Conservation (phyloP, 2,797 vertebrate species). For the Manis crassicaudata region DNA sequence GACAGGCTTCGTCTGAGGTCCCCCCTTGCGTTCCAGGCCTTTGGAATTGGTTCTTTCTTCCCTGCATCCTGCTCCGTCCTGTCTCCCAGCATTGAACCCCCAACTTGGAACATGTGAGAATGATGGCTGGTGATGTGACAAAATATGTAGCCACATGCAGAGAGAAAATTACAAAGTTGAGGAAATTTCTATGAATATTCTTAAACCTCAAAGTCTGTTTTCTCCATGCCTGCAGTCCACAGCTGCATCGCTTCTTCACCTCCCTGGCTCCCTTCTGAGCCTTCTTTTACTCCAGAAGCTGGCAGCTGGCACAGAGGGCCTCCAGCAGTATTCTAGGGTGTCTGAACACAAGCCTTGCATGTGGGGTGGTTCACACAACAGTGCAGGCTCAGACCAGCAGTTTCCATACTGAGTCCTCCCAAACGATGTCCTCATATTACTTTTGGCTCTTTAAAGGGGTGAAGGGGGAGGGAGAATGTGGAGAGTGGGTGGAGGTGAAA, state of each 20-base stretch:
- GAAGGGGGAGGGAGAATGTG: background rate
- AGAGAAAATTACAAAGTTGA: background rate
- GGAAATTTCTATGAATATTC: background rate
- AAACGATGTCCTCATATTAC: background rate
- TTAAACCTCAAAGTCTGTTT: background rate
- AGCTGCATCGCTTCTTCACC: background rate
- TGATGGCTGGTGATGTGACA: background rate
- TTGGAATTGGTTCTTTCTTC: background rate
- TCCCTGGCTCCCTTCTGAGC: background rate
- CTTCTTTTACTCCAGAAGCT: background rate
- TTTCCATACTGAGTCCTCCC: background rate
- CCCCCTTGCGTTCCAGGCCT: background rate
- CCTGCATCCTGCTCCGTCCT: background rate
- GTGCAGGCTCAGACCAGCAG: background rate
- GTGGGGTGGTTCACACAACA: rapidly evolving
- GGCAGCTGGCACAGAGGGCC: background rate
- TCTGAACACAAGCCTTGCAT: background rate
- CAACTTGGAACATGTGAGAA: background rate
- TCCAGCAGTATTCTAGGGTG: background rate
- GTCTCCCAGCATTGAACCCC: background rate
- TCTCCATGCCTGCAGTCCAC: background rate
- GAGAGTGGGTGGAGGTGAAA: background rate
- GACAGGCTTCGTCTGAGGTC: background rate
- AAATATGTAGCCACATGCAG: background rate
- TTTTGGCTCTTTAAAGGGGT: background rate